A percentile compares a stretch with the other conserved stretches of the same genome.
Evolutionary conservation across 1,140 invertebrate genomes (phyloP).

Genomic region (Lasioglossum albipes): DNA sequence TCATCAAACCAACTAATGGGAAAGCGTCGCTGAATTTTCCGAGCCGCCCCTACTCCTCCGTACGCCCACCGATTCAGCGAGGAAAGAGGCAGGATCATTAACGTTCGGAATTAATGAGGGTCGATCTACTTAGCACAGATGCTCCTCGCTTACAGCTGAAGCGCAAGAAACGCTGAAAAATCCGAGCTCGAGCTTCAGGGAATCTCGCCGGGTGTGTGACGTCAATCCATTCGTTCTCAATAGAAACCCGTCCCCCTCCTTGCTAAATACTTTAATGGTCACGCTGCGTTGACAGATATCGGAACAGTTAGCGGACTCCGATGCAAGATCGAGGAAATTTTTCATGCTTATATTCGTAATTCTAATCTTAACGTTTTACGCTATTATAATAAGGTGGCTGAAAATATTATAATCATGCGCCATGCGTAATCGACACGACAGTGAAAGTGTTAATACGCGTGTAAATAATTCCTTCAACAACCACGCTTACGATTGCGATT

Average conservation of each 20-base stretch:
- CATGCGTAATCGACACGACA: too few relatives aligned
- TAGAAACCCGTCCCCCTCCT: neutral
- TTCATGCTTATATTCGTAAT: too few relatives aligned
- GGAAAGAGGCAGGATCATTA: neutral
- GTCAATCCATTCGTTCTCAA: neutral
- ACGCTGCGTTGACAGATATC: neutral
- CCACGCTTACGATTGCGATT: too few relatives aligned
- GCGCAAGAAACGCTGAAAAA: neutral
- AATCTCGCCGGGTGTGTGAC: neutral
- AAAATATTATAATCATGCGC: too few relatives aligned
- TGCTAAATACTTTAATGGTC: neutral
- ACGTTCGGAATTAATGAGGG: neutral
- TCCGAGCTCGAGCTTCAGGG: neutral
- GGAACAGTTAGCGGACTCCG: neutral
- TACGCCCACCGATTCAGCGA: neutral
- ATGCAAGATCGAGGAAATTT: too few relatives aligned
- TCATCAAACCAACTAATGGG: constrained; percentile 41
- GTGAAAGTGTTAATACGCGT: too few relatives aligned
- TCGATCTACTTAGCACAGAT: neutral
- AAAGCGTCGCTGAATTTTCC: constrained; percentile 24
- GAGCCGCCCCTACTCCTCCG: too few relatives aligned
- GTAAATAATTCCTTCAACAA: too few relatives aligned
- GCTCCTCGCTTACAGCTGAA: neutral
- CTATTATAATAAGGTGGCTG: too few relatives aligned
- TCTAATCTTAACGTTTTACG: too few relatives aligned